Evolutionary conservation across 2,888 invertebrate species (phyloP).

Genomic region (Prenolepis imparis): DNA sequence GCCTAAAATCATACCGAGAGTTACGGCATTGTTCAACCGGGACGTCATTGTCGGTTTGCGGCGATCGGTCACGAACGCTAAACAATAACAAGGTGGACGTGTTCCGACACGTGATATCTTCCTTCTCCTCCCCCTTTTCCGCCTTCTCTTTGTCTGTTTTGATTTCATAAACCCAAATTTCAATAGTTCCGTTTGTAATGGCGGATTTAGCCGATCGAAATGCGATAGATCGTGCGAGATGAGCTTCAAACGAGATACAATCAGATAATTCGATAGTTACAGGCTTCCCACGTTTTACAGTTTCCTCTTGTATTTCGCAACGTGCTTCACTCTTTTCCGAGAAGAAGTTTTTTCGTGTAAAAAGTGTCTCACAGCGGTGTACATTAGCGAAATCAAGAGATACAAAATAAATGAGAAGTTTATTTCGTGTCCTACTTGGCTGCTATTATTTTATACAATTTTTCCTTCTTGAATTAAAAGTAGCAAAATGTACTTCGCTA

Average conservation of each 20-base stretch:
- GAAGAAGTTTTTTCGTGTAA: not conserved
- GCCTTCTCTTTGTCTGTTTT: not conserved
- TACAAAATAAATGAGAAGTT: slow-evolving; percentile 23
- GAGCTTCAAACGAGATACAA: not conserved
- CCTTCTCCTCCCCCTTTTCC: too few species aligned
- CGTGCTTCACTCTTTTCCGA: not conserved
- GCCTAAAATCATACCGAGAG: slow-evolving; percentile 40
- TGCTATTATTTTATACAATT: not conserved
- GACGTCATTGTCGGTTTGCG: slow-evolving; percentile 30
- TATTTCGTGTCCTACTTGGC: not conserved
- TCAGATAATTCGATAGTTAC: not conserved
- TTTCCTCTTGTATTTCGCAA: not conserved
- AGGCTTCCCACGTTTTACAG: not conserved
- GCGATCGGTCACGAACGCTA: slow-evolving; percentile 30
- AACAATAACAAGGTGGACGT: slow-evolving; percentile 36
- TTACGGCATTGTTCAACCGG: slow-evolving; percentile 37
- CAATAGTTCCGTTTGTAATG: not conserved
- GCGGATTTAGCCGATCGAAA: not conserved
- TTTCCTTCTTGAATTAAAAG: slow-evolving; percentile 3
- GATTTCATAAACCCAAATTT: slow-evolving; percentile 10
- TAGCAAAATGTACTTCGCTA: not conserved
- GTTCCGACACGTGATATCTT: not conserved
- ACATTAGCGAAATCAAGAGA: slow-evolving; percentile 24
- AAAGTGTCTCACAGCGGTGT: not conserved
- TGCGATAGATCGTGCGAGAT: not conserved